Base-by-base conservation (phyloP, 2,888 invertebrate genomes). In the Timandra comae region DNA sequence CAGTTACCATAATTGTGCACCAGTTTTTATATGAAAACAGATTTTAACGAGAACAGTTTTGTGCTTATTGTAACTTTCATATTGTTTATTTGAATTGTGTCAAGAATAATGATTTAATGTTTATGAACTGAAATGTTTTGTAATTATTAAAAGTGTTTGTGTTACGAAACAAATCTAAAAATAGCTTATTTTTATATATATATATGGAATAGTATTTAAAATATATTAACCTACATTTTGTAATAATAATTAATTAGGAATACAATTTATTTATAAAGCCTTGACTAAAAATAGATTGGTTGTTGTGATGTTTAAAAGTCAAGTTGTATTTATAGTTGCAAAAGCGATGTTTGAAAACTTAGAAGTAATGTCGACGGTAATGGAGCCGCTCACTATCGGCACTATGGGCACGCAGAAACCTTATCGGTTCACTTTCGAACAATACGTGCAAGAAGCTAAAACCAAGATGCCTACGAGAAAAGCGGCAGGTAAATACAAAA, bases 391-490 rank as follows among this genome's bases (percentile, higher is more conserved):
- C 11, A 78, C 78, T 1, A 50, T 85, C 7, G 85, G 85, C 3
- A 84, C 84, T 0, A 65, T 85, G 74, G 84, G 84, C 2, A 81
- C 84, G 1, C 84, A 84, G 43, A 84, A 84, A 38, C 82, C 85
- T 2, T 84, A 77, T 44, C 61, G 79, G n/a, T 79, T 82, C 33
- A 45, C 55, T 11, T 84, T 82, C 42, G 82, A 84, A 41, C 81
- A 82, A 43, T 85, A 84, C 41, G 71, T 84, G 7, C 73, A 82
- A 46, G 84, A 84, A 43, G 81, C 85, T 1, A 64, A 73, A 38
- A 79, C 73, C 29, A 85, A 82, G 49, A 81, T 79, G 78, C 85
- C 85, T 0, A 71, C 62, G 4, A 69, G 85, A 38, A 84, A 81
- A 52, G 77, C 79, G 2, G 76, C 82, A 56, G 84, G 84, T 84